These are phyloP conservation scores for Chromoteleia sp. DNA, from an alignment of 2,888 invertebrate genomes.

Conservation along the genomic window DNA sequence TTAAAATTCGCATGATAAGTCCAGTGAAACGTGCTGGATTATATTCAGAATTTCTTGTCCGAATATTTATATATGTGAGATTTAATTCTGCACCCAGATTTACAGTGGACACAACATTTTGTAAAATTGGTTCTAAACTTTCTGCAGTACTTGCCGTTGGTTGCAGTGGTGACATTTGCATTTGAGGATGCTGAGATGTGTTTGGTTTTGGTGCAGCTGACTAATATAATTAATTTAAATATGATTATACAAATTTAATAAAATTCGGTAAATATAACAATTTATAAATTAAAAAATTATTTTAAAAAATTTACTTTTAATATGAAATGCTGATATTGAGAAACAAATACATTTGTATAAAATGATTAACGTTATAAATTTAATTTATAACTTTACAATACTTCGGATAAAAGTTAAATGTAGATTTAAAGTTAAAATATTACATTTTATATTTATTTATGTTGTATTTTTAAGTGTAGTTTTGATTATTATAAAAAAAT, in stretches of 20 bases:
- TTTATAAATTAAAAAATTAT: no score
- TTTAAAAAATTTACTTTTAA: no score
- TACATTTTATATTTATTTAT: no score
- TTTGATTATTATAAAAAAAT: no score
- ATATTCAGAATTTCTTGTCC: constrained; percentile 93
- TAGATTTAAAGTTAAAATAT: no score
- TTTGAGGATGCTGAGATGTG: constrained; percentile 74
- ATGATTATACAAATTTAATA: neutral
- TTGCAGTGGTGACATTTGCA: constrained; percentile 76
- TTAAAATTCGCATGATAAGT: constrained; percentile 92
- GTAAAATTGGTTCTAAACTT: constrained; percentile 79
- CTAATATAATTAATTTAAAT: constrained; percentile 71
- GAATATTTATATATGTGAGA: constrained; percentile 90
- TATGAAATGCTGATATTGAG: no score
- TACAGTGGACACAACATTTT: constrained; percentile 92
- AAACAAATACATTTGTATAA: no score
- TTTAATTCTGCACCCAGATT: constrained; percentile 90
- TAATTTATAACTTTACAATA: no score
- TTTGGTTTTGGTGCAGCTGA: constrained; percentile 80
- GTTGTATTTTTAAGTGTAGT: no score
- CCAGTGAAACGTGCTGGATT: constrained; percentile 93
- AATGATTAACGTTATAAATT: no score
- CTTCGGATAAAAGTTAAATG: no score
- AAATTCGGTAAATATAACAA: neutral
- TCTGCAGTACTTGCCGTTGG: constrained; percentile 78